Conservation (phyloP, 1,140 invertebrate genomes). For the Tribolium castaneum region DNA sequence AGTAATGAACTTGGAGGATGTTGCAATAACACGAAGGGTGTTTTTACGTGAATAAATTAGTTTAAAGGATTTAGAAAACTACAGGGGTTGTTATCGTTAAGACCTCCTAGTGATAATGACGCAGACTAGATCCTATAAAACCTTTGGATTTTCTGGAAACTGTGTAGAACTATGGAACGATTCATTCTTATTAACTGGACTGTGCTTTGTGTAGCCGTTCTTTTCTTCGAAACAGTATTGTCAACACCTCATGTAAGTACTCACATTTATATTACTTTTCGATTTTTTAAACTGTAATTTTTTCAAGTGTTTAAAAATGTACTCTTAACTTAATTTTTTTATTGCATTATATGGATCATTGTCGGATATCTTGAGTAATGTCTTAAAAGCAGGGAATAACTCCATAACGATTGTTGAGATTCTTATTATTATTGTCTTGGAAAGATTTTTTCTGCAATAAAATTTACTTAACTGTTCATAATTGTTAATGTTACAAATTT, state of each 20-base stretch:
- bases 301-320: no score
- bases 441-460: no score
- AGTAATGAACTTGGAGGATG: not conserved
- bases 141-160: slow-evolving; percentile 3
- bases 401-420: no score
- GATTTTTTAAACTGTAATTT: no score
- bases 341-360: no score
- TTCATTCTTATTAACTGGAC: slow-evolving; percentile 12
- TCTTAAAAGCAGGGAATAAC: no score
- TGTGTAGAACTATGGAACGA: slow-evolving; percentile 30
- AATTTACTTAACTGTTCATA: no score
- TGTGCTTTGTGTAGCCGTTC: not conserved
- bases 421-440: no score
- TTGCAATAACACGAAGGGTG: not conserved
- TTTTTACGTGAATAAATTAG: slow-evolving; percentile 35
- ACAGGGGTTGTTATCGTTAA: slow-evolving; percentile 51
- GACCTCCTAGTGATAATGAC: slow-evolving; percentile 45
- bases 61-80: slow-evolving; percentile 42
- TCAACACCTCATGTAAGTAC: slow-evolving; percentile 25
- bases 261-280: not conserved
- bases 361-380: no score
- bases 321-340: no score
- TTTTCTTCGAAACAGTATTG: not conserved
- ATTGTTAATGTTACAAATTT: no score
- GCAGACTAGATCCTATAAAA: slow-evolving; percentile 46